Percentiles rank a stretch among this genome's conserved stretches.
Evolutionary conservation across 1,140 invertebrate genomes (phyloP).

Genomic region (Pentalonia nigronervosa): DNA sequence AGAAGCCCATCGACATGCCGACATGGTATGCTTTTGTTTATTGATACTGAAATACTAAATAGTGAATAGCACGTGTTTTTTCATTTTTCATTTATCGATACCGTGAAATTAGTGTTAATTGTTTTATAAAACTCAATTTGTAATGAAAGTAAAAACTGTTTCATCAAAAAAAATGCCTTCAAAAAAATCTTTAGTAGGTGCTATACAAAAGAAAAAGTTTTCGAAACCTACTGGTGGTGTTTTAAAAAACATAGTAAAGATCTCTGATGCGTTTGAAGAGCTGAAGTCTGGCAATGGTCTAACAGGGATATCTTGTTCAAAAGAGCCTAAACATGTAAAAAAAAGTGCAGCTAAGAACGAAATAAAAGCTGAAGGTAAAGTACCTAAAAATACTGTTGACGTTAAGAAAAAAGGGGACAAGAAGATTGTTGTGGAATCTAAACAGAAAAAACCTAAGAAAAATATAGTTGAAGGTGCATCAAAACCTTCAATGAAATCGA

Average conservation of each 20-base stretch:
- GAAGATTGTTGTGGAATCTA: neutral
- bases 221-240: conserved; percentile 26
- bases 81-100: neutral
- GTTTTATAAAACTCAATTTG: neutral
- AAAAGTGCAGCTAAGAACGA: neutral
- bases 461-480: neutral
- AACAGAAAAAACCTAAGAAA: conserved; percentile 28
- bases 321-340: neutral
- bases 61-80: conserved; percentile 23
- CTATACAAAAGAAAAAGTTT: conserved; percentile 44
- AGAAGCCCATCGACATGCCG: neutral
- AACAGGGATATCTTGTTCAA: conserved; percentile 35
- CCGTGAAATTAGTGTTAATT: neutral
- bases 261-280: conserved; percentile 32
- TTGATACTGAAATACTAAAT: neutral
- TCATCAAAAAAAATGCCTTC: neutral
- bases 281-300: conserved; percentile 20
- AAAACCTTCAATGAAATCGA: conserved; percentile 7
- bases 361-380: neutral
- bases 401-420: neutral
- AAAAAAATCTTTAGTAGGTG: neutral
- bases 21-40: neutral
- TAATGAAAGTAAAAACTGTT: conserved; percentile 39
- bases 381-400: neutral
- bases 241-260: conserved; percentile 44